Base-by-base conservation (phyloP, 2,888 invertebrate species). In the Luperina testacea region DNA sequence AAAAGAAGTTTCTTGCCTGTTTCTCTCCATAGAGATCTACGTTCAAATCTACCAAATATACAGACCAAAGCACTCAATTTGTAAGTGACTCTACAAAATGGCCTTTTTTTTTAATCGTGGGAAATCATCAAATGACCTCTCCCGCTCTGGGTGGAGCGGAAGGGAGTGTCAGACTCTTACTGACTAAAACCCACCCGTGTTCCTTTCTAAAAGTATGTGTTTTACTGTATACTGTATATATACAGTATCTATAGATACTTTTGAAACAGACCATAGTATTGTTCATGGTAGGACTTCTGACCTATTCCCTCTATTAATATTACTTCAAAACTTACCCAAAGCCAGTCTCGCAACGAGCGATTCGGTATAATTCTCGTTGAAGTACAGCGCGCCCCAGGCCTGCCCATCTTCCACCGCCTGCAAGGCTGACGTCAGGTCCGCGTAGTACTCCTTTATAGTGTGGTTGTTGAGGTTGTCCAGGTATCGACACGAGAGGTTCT, bases 311-410 rank as follows among this genome's bases (percentile, higher is more conserved):
- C 8, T 0, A 72, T 27, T 13, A 38, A 51, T 20, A 45, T 75
- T 2, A 74, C 24, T 20, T 53, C 7, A 17, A 63, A 63, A 27
- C 84, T 83, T 72, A 92, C 92, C 92, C 84, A 98, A 95, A 51
- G 98, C 98, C 95, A 98, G 97, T 87, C 99, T 97, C 1, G 98
- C 98, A 0, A 98, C 98, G 53, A 99, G 97, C 0, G 98, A 98
- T 84, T 98, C 98, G 0, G 99, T 98, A 90, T 99, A 99, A 92
- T 99, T 99, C 90, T 98, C 98, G 45, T 98, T 98, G 91, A 99
- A 98, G 92, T 98, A 98, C 11, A 99, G 94, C 15, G 98, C 98
- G 3, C 99, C 99, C 99, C 99, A 99, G 0, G 98, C 98, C 45
- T 98, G 97, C 0, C 99, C 99, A 3, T 94, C 94, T 59, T 97